Percentiles rank a stretch among this genome's conserved stretches.
These are phyloP conservation scores for Microctenopoma lineatum DNA, from an alignment of 2,797 vertebrate species.

Conservation along the genomic window DNA sequence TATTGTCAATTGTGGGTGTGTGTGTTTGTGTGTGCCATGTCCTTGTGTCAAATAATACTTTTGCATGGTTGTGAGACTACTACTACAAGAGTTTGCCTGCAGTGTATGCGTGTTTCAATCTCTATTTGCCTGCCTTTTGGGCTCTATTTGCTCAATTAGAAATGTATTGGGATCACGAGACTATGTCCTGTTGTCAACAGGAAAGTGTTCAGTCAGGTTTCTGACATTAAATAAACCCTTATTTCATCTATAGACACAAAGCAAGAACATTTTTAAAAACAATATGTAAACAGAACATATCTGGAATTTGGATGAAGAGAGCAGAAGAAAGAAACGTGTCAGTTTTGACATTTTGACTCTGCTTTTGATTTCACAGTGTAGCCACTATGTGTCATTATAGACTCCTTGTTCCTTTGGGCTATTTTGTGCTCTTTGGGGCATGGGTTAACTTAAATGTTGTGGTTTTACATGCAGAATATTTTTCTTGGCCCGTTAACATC, in stretches of 20 bases:
- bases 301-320: not conserved
- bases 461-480: not conserved
- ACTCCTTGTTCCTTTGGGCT: too few species aligned
- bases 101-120: not conserved
- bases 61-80: not conserved
- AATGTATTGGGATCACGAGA: too few species aligned
- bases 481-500: not conserved
- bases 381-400: too few species aligned
- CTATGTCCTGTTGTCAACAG: not conserved
- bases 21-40: conserved; percentile 73
- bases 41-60: conserved; percentile 1
- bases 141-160: not conserved
- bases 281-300: not conserved
- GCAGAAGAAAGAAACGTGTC: not conserved
- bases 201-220: not conserved
- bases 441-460: not conserved
- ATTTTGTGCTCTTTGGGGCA: not conserved
- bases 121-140: not conserved
- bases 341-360: too few species aligned
- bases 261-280: not conserved
- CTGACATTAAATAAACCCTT: not conserved
- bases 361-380: too few species aligned
- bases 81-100: not conserved
- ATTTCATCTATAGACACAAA: not conserved
- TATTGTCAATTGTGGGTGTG: conserved; percentile 78